Evolutionary conservation across 2,113 vertebrate genomes (phyloP).

Genomic region (Porphyrio hochstetteri): DNA sequence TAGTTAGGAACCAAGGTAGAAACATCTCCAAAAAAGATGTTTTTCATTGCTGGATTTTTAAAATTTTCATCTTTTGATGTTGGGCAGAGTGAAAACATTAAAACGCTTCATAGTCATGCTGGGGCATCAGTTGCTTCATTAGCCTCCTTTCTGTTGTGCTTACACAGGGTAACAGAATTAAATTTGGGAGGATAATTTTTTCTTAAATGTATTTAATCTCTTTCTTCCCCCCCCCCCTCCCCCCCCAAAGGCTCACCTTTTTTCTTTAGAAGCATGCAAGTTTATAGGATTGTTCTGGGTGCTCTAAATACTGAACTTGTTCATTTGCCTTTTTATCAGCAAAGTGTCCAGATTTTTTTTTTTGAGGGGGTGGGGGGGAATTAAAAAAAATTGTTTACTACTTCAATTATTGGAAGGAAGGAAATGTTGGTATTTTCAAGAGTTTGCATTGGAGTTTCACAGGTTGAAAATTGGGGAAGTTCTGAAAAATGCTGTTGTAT

Average conservation of each 20-base stretch:
- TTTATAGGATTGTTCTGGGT: neutral
- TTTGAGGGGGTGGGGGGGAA: no score
- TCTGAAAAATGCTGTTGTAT: neutral
- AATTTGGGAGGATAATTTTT: neutral
- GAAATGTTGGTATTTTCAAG: neutral
- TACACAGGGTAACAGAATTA: neutral
- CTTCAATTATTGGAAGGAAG: neutral
- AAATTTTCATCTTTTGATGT: neutral
- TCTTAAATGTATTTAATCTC: neutral
- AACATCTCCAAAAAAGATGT: neutral
- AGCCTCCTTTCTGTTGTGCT: neutral
- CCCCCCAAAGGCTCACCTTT: neutral
- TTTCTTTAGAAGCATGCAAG: neutral
- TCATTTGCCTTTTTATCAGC: neutral
- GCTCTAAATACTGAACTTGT: neutral
- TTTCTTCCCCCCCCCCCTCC: rapidly evolving
- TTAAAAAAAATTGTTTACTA: neutral
- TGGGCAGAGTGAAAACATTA: neutral
- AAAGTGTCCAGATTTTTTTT: neutral
- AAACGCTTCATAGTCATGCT: neutral
- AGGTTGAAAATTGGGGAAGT: neutral
- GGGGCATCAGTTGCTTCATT: neutral
- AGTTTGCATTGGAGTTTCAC: neutral
- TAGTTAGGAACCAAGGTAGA: neutral
- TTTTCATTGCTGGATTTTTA: neutral